Percentiles rank a stretch among this genome's conserved stretches.
phyloP scores from a whole-genome alignment of 1,140 invertebrate species.

The Brachionus rubens region DNA sequence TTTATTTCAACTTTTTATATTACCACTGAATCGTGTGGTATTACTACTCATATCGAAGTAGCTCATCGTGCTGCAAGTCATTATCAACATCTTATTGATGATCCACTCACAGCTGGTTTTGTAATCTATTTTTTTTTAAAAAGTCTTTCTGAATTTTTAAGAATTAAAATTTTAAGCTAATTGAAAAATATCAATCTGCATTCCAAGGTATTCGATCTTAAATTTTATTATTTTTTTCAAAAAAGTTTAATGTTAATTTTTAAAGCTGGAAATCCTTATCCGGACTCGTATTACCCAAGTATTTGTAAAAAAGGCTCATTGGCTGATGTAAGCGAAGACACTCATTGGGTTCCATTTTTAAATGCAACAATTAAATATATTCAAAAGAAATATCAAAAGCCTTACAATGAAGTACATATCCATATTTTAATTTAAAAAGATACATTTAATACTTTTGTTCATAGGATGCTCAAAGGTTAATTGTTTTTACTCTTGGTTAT shows the following conservation, averaged over 20 bases:
- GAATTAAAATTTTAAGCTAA: slow-evolving; percentile 49
- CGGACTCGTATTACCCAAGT: slow-evolving; percentile 54
- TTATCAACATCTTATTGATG: slow-evolving; percentile 36
- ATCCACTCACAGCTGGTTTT: slow-evolving; percentile 46
- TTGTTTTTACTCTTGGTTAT: slow-evolving; percentile 54
- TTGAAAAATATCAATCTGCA: slow-evolving; percentile 56
- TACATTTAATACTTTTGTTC: slow-evolving; percentile 18
- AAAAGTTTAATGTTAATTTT: not conserved
- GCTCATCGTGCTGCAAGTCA: slow-evolving; percentile 47
- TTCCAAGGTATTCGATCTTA: slow-evolving; percentile 48
- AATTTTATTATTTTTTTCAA: not conserved
- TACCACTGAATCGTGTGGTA: slow-evolving; percentile 49
- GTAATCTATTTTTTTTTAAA: not conserved
- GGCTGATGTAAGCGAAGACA: slow-evolving; percentile 49
- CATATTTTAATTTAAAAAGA: not conserved
- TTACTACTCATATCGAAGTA: slow-evolving; percentile 50
- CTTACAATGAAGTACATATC: slow-evolving; percentile 50
- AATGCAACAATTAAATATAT: slow-evolving; percentile 57
- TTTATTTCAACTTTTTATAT: no score
- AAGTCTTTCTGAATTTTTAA: not conserved
- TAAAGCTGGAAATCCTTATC: slow-evolving; percentile 54
- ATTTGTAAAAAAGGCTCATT: slow-evolving; percentile 53
- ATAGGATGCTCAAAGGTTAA: slow-evolving; percentile 53
- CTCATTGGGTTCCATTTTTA: slow-evolving; percentile 56
- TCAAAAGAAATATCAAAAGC: slow-evolving; percentile 51